phyloP scores from a whole-genome alignment of 2,888 invertebrate species.

The Polyommatus icarus region DNA sequence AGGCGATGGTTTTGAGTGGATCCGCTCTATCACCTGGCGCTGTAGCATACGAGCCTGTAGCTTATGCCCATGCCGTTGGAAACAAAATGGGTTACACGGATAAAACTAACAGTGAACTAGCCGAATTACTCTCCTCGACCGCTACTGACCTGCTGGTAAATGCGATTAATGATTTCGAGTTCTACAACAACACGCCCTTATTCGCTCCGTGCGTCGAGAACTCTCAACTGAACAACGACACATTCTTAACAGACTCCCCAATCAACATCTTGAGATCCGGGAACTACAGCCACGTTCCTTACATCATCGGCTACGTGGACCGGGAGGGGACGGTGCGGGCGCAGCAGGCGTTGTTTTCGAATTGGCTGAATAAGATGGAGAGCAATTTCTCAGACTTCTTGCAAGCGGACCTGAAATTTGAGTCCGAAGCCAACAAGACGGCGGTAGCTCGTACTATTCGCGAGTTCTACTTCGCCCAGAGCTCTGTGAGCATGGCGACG shows the following conservation, averaged over 20 bases:
- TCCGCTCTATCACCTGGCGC: conserved; percentile 69
- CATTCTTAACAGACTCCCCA: conserved; percentile 59
- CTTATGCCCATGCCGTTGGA: conserved; percentile 56
- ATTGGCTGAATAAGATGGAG: conserved; percentile 62
- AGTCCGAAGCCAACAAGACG: conserved; percentile 45
- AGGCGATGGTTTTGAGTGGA: conserved; percentile 67
- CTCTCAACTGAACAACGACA: conserved; percentile 48
- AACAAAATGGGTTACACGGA: conserved; percentile 54
- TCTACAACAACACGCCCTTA: conserved; percentile 60
- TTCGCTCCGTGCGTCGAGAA: conserved; percentile 72
- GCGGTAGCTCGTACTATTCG: conserved; percentile 50
- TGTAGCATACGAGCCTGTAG: conserved; percentile 64
- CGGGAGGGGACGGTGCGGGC: conserved; percentile 67
- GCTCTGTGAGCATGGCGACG: conserved; percentile 51
- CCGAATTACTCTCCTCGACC: conserved; percentile 50
- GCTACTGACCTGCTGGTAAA: conserved; percentile 49
- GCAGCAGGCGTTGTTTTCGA: conserved; percentile 49
- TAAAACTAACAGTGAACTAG: conserved; percentile 52
- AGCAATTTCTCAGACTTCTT: conserved; percentile 61
- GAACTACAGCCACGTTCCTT: conserved; percentile 61
- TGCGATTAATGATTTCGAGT: conserved; percentile 52
- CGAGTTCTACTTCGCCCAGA: conserved; percentile 58
- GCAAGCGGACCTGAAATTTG: conserved; percentile 58
- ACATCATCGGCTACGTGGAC: conserved; percentile 60
- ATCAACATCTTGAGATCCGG: conserved; percentile 56